phyloP scores from a whole-genome alignment of 2,797 vertebrate genomes.

The Botia almorhae region DNA sequence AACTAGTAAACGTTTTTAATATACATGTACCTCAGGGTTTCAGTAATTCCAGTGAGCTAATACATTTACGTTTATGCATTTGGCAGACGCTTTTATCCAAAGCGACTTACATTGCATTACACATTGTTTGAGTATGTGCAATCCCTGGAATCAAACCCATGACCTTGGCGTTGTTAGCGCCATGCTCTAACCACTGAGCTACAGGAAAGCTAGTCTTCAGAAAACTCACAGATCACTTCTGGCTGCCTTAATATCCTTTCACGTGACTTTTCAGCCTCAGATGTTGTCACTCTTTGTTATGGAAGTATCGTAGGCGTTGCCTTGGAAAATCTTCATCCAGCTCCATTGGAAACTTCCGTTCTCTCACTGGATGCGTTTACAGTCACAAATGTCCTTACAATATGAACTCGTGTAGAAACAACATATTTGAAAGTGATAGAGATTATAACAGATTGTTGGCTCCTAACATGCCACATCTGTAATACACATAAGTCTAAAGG shows the following conservation, averaged over 20 bases:
- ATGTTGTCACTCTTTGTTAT: conserved; percentile 65
- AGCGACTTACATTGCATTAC: no score
- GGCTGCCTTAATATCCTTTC: not conserved
- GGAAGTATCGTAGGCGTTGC: conserved; percentile 67
- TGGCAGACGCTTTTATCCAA: no score
- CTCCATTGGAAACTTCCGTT: conserved; percentile 66
- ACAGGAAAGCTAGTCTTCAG: no score
- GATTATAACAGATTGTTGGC: not conserved
- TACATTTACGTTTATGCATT: no score
- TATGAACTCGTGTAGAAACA: not conserved
- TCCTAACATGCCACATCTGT: not conserved
- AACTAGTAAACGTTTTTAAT: no score
- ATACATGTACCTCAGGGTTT: not conserved
- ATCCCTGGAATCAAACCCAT: no score
- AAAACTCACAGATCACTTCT: not conserved
- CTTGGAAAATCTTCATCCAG: conserved; percentile 64
- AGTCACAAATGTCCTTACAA: conserved; percentile 35
- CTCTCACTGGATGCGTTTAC: conserved; percentile 36
- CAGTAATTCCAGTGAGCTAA: not conserved
- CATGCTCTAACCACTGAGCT: no score
- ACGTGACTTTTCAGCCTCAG: conserved; percentile 47
- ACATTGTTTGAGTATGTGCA: no score
- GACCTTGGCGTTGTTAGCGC: no score
- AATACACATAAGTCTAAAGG: not conserved
- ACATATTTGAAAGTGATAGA: not conserved